Percentiles rank a stretch among this genome's conserved stretches.
Conservation (phyloP, 2,797 vertebrate genomes). For the Pachyuromys duprasi region DNA sequence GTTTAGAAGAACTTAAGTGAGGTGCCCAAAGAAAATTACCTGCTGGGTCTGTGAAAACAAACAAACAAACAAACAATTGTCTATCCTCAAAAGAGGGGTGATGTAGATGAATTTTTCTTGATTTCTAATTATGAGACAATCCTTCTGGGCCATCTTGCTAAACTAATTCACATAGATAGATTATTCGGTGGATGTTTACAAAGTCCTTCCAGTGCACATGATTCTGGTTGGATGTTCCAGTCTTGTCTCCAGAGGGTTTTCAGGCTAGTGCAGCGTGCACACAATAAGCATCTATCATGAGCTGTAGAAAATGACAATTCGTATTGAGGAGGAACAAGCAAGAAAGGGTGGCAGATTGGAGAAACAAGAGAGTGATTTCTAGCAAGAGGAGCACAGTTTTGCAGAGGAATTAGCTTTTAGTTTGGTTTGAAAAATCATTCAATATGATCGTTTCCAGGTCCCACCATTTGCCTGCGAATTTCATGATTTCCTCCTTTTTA, state of each 20-base stretch:
- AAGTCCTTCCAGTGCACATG: neutral
- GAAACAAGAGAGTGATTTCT: neutral
- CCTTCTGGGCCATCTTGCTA: slow-evolving; percentile 43
- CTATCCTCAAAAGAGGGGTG: slow-evolving; percentile 34
- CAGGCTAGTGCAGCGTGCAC: neutral
- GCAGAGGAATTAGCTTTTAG: neutral
- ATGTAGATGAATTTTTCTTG: slow-evolving; percentile 14
- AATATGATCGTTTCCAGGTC: too few species aligned
- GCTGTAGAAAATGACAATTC: neutral
- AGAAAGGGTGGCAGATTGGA: neutral
- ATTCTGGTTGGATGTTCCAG: neutral
- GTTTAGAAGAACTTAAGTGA: slow-evolving; percentile 70
- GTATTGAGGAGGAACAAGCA: neutral
- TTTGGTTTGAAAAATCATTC: too few species aligned
- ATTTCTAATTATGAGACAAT: slow-evolving; percentile 66
- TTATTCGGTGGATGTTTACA: neutral
- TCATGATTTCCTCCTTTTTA: too few species aligned
- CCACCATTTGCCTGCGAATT: too few species aligned
- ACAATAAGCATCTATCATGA: neutral
- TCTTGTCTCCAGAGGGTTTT: neutral
- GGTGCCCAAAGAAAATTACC: slow-evolving; percentile 57
- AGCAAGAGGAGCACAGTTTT: slow-evolving; percentile 26
- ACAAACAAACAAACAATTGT: slow-evolving; percentile 54
- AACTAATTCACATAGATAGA: slow-evolving; percentile 48
- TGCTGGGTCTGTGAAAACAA: slow-evolving; percentile 53